A percentile compares a stretch with the other conserved stretches of the same genome.
phyloP scores from a whole-genome alignment of 2,113 vertebrate genomes.

The Caloenas nicobarica region DNA sequence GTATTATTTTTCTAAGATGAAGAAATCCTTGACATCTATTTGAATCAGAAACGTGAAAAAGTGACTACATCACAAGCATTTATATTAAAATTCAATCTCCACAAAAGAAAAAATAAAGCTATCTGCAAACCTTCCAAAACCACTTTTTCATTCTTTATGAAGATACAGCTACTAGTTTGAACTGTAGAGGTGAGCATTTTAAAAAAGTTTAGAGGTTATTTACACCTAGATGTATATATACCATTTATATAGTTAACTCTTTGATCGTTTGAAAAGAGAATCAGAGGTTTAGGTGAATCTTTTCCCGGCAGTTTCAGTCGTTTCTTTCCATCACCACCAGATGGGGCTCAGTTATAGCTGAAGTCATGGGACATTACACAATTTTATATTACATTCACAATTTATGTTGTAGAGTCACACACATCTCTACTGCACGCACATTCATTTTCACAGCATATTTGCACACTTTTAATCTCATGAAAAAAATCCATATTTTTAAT shows the following conservation, averaged over 20 bases:
- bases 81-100: background rate
- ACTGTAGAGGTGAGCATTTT: background rate
- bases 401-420: background rate
- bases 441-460: background rate
- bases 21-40: background rate
- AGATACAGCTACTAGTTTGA: background rate
- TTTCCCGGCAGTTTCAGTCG: background rate
- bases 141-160: background rate
- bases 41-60: background rate
- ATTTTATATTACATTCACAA: background rate
- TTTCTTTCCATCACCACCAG: conserved; percentile 72
- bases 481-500: conserved; percentile 3
- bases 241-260: background rate
- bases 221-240: background rate
- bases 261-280: background rate
- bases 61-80: background rate
- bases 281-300: background rate
- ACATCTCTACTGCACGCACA: background rate
- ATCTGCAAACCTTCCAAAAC: background rate
- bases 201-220: background rate
- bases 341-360: conserved; percentile 72
- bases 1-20: background rate
- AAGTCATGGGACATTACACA: conserved; percentile 25
- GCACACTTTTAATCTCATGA: background rate
- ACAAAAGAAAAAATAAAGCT: background rate